Conservation (phyloP, 2,888 invertebrate genomes). For the Drosophila neoperkinsi region DNA sequence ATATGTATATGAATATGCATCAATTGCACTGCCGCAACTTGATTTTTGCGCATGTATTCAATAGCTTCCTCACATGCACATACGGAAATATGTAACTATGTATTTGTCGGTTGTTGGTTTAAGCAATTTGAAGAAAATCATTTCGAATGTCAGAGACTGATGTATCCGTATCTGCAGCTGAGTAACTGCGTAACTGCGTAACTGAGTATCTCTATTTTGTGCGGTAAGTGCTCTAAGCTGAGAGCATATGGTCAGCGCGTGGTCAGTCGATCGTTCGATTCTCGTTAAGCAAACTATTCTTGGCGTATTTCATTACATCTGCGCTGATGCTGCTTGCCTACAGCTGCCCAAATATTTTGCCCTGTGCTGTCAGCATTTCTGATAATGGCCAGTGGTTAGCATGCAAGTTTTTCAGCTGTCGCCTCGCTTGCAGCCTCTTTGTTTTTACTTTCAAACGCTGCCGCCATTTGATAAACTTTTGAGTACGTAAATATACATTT, state of each 20-base stretch:
- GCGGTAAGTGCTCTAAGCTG: slow-evolving; percentile 24
- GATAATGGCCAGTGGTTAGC: slow-evolving; percentile 3
- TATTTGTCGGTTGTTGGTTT: not conserved
- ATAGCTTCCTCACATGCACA: not conserved
- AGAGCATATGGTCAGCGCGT: slow-evolving; percentile 57
- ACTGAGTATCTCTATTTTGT: slow-evolving; percentile 4
- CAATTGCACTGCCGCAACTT: not conserved
- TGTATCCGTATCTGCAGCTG: slow-evolving; percentile 34
- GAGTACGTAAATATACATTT: not conserved
- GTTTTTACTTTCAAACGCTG: slow-evolving; percentile 3
- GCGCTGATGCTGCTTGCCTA: slow-evolving; percentile 10
- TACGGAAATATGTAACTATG: not conserved
- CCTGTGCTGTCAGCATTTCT: slow-evolving; percentile 45
- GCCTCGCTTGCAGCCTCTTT: slow-evolving; percentile 16
- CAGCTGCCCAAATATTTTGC: slow-evolving; percentile 75
- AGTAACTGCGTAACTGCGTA: too few species aligned
- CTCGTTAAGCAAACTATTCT: slow-evolving; percentile 46
- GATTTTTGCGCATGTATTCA: not conserved
- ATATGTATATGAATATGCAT: not conserved
- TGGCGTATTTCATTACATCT: slow-evolving; percentile 59
- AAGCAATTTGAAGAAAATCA: not conserved
- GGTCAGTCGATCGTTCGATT: slow-evolving; percentile 33
- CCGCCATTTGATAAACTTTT: slow-evolving; percentile 23
- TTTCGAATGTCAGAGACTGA: slow-evolving; percentile 12
- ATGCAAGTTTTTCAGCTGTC: slow-evolving; percentile 40